These are phyloP conservation scores for Coryphaenoides rupestris DNA, from an alignment of 2,113 vertebrate genomes.

Conservation along the genomic window DNA sequence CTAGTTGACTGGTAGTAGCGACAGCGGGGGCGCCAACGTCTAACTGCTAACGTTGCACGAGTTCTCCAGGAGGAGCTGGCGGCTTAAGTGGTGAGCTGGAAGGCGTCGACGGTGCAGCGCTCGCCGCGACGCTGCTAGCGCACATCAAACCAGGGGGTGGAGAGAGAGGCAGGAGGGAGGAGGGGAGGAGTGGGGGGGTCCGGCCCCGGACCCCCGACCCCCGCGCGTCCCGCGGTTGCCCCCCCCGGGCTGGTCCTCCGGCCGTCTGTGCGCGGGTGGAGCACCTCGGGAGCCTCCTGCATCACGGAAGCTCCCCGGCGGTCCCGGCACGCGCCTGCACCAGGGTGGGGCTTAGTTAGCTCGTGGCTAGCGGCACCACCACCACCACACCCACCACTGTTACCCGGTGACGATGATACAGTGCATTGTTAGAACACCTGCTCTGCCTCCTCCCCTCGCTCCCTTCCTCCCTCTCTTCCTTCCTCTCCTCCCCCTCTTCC, in stretches of 20 bases:
- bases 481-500: not conserved
- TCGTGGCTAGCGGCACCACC: no score
- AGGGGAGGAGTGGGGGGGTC: not conserved
- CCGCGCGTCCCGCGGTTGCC: slow-evolving; percentile 9
- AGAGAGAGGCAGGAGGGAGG: no score
- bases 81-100: slow-evolving; percentile 67
- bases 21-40: no score
- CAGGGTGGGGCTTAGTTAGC: slow-evolving; percentile 74
- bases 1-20: no score
- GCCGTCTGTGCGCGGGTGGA: no score
- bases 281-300: no score
- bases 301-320: no score
- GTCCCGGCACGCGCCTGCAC: no score
- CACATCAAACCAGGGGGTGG: slow-evolving; percentile 70
- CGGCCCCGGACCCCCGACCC: no score
- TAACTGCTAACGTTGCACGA: slow-evolving; percentile 57
- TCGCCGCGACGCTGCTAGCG: slow-evolving; percentile 78
- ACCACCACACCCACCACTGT: no score
- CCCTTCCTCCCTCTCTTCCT: not conserved
- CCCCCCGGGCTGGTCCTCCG: no score
- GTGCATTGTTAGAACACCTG: not conserved
- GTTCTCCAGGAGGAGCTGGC: slow-evolving; percentile 82
- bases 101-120: no score
- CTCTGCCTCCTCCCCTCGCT: not conserved
- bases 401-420: not conserved